phyloP scores from a whole-genome alignment of 2,113 vertebrate genomes.

The Danionella cerebrum region DNA sequence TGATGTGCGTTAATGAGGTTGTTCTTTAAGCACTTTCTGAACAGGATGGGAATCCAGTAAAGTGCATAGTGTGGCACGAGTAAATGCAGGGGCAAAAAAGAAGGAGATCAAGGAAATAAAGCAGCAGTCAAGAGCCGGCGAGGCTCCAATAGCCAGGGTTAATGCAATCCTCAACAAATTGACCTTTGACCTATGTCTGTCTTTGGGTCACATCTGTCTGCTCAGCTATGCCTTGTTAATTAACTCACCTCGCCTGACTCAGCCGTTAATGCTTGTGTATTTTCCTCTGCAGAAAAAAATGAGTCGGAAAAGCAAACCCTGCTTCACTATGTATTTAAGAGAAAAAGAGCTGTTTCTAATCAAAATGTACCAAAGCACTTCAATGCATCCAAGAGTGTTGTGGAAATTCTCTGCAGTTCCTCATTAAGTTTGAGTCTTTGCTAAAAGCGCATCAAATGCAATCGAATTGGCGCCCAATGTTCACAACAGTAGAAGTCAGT shows the following conservation, averaged over 20 bases:
- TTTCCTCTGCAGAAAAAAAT: not conserved
- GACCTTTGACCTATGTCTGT: constrained; percentile 25
- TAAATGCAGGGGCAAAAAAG: not conserved
- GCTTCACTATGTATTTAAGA: not conserved
- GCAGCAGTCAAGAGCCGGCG: not conserved
- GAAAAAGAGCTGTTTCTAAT: not conserved
- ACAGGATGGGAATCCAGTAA: too few relatives aligned
- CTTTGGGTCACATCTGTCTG: constrained; percentile 23
- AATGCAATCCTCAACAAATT: constrained; percentile 34
- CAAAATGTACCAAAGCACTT: not conserved
- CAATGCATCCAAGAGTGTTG: not conserved
- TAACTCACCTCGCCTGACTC: not conserved
- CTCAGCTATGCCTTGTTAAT: constrained; percentile 10
- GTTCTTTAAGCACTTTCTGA: too few relatives aligned
- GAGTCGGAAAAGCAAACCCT: not conserved
- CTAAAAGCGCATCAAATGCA: constrained; percentile 6
- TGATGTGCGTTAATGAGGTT: too few relatives aligned
- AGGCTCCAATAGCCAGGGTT: constrained; percentile 17
- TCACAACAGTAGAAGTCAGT: not conserved
- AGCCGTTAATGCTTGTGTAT: not conserved
- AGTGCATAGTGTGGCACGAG: not conserved
- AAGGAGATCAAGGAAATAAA: constrained; percentile 15
- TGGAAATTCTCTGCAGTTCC: not conserved
- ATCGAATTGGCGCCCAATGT: not conserved
- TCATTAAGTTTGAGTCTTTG: not conserved